These are phyloP conservation scores for Metaphire vulgaris DNA, from an alignment of 1,140 invertebrate species.

Conservation along the genomic window DNA sequence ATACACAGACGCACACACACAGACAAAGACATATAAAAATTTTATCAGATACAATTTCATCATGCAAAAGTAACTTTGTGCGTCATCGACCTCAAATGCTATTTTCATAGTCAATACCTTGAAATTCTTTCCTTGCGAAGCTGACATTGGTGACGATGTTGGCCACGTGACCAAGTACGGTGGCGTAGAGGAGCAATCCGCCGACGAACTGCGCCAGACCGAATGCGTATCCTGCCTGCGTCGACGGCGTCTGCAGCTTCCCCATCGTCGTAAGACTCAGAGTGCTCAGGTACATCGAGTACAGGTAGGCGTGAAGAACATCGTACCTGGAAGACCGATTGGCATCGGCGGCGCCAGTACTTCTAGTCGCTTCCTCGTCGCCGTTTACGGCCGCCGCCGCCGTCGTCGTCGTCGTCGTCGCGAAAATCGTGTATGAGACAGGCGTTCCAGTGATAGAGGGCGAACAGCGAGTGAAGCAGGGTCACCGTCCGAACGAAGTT, in stretches of 20 bases:
- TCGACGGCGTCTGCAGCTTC: slow-evolving; percentile 69
- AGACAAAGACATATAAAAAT: no score
- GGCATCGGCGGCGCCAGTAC: no score
- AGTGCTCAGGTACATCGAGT: slow-evolving; percentile 97
- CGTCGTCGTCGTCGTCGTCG: no score
- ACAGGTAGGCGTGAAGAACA: slow-evolving; percentile 66
- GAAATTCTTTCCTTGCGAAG: slow-evolving; percentile 52
- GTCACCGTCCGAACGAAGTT: slow-evolving; percentile 83
- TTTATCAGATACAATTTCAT: no score
- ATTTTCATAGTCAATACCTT: slow-evolving; percentile 48
- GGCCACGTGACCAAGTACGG: slow-evolving; percentile 51
- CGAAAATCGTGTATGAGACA: not conserved
- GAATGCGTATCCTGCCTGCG: slow-evolving; percentile 62
- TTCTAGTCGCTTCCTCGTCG: no score
- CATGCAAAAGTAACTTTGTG: no score
- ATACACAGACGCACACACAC: no score
- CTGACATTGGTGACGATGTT: slow-evolving; percentile 52
- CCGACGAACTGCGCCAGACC: slow-evolving; percentile 48
- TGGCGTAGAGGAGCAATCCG: slow-evolving; percentile 51
- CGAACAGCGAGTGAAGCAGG: slow-evolving; percentile 89
- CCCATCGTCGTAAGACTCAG: slow-evolving; percentile 82
- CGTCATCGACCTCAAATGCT: no score
- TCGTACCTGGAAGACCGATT: no score
- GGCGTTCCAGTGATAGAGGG: not conserved
- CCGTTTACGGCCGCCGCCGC: no score